Percentiles rank a stretch among this genome's conserved stretches.
Evolutionary conservation across 2,888 invertebrate species (phyloP).

Genomic region (Synergus laeviventris): DNA sequence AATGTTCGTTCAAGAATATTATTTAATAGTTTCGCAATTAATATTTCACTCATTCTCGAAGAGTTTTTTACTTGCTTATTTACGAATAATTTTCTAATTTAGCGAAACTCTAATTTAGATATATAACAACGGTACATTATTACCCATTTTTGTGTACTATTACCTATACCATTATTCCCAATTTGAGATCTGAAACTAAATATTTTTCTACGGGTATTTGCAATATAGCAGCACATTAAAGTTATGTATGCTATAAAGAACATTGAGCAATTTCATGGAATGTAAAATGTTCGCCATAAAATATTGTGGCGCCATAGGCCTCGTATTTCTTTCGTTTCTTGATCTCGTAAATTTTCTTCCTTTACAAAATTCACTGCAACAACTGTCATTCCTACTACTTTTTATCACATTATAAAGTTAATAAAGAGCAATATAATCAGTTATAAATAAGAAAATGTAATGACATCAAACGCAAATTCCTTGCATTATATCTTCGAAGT

Average conservation of each 20-base stretch:
- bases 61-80: background rate
- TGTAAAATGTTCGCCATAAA: conserved; percentile 38
- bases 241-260: conserved; percentile 16
- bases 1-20: too few relatives aligned
- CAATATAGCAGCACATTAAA: conserved; percentile 13
- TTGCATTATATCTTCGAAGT: too few relatives aligned
- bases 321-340: conserved; percentile 30
- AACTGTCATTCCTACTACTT: conserved; percentile 7
- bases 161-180: background rate
- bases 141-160: background rate
- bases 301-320: conserved; percentile 28
- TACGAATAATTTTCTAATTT: background rate
- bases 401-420: background rate
- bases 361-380: conserved; percentile 13
- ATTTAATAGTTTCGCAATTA: too few relatives aligned
- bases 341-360: conserved; percentile 16
- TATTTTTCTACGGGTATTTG: background rate
- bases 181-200: background rate
- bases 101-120: background rate
- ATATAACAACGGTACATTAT: background rate
- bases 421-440: background rate
- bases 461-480: too few relatives aligned
- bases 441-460: too few relatives aligned
- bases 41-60: background rate
- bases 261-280: conserved; percentile 27